Evolutionary conservation across 2,113 vertebrate genomes (phyloP), one percentile per base, ranked within the genome.

Genomic region (Physeter macrocephalus): DNA sequence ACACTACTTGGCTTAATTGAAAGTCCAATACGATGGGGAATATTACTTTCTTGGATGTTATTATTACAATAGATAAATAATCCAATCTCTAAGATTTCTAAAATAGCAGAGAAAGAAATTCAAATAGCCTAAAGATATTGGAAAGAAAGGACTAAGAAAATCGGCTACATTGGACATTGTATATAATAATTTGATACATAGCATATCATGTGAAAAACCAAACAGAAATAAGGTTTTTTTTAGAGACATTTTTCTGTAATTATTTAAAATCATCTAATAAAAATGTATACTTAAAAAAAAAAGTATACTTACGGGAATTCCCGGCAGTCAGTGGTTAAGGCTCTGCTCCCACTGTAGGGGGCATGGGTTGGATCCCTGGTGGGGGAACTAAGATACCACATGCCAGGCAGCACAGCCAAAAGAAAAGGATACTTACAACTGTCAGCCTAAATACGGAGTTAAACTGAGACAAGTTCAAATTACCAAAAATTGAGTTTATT

Each of bases 31-130:
- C 4, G 10, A 75, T 75, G 57, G 96, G 52, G 25, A 74, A 71
- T 64, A 75, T 87, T 93, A 62, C 61, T 27, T 95, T 91, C 49
- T 95, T 86, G 39, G 11, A 94, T 91, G 31, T 78, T 96, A n/a
- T 82, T 90, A 81, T 36, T 91, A 34, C 8, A 93, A 13, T 34
- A 85, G 82, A 94, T 93, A 88, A 88, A 95, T 84, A 64, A 36
- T 23, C n/a, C 6, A 75, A 61, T 75, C 39, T 52, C 11, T 49
- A 96, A 88, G 15, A 6, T 54, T 61, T 95, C 17, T 64, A 49
- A 96, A 69, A 77, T 8, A 59, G 4, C 13, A n/a, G 7, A 36
- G 10, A 41, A 39, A 64, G 66, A 81, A 59, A 72, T 93, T 92
- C 36, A 83, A 89, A 87, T 39, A 90, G 13, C 8, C 14, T 64